These are phyloP conservation scores for Orthonevra nobilis DNA, from an alignment of 2,888 invertebrate genomes.

Conservation along the genomic window DNA sequence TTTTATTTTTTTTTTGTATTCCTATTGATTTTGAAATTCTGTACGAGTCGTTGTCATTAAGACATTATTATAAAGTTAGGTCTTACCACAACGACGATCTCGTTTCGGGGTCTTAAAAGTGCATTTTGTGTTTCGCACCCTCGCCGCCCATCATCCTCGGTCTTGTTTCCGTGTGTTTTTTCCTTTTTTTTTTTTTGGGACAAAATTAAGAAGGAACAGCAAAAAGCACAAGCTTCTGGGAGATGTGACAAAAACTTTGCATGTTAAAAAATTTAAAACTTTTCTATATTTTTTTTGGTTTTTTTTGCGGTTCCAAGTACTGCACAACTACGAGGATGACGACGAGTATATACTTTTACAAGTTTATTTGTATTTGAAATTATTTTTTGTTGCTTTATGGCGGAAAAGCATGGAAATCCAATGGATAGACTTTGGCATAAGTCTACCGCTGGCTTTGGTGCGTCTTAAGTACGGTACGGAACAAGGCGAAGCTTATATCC, in stretches of 20 bases:
- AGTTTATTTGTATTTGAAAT: no score
- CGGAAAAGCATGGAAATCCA: slow-evolving; percentile 54
- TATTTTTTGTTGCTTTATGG: slow-evolving; percentile 28
- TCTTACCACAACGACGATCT: slow-evolving; percentile 62
- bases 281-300: no score
- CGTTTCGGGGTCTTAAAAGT: slow-evolving; percentile 64
- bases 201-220: slow-evolving; percentile 37
- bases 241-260: slow-evolving; percentile 69
- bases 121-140: slow-evolving; percentile 40
- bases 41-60: slow-evolving; percentile 67
- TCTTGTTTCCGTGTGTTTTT: neutral
- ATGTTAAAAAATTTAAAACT: slow-evolving; percentile 67
- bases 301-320: no score
- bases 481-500: slow-evolving; percentile 67
- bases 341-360: neutral
- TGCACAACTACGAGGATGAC: slow-evolving; percentile 6
- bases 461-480: slow-evolving; percentile 24
- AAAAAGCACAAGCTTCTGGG: slow-evolving; percentile 17
- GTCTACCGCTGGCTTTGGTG: no score
- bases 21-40: slow-evolving; percentile 68
- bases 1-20: slow-evolving; percentile 32
- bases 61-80: slow-evolving; percentile 71
- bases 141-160: no score
- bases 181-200: slow-evolving; percentile 38
- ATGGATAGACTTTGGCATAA: slow-evolving; percentile 43